Evolutionary conservation across 2,888 invertebrate genomes (phyloP), one percentile per base, ranked within the genome.

Genomic region (Andrena praecox): DNA sequence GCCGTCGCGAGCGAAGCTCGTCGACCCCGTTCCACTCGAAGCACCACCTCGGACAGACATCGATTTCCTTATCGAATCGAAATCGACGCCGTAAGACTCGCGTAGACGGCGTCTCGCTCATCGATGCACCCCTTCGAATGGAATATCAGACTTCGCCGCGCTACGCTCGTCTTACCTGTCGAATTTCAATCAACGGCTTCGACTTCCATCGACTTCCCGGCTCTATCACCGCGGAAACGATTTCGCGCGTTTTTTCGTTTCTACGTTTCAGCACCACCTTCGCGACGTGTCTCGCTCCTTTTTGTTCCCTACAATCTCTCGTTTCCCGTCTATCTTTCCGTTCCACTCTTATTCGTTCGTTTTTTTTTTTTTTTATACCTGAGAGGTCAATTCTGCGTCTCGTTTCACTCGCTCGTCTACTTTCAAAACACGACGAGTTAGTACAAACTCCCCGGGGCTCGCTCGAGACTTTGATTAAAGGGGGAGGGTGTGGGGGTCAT

Each of bases 321-420:
- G 27, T 31, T 50, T 29, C 31, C 29, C 60, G 24, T 2, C 50
- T 27, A 1, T 20, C 5, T 60, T 59, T 24, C 33, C n/a, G 60
- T 42, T 50, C 16, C 50, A 20, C 35, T 27, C 16, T n/a, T 10
- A 7, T 60, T 12, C 31, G 8, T 69, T 29, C 4, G n/a, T 77
- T 24, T 42, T 42, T 42, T 77, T 24, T 42, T 42, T 42, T 27
- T 74, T 20, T 20, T 20, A 62, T 42, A 76, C 64, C 62, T n/a
- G 63, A 76, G 71, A 42, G 67, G 16, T 64, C 56, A 50, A 42
- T 62, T 74, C 24, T 69, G 59, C 29, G 59, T 71, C 84, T 89
- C 89, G 89, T 89, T 89, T 89, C 86, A 89, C 89, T 89, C 89
- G 89, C 89, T 89, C 87, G 83, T 84, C 89, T 89, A 89, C 86